Conservation (phyloP, 2,797 vertebrate genomes). For the Ataeniobius toweri region DNA sequence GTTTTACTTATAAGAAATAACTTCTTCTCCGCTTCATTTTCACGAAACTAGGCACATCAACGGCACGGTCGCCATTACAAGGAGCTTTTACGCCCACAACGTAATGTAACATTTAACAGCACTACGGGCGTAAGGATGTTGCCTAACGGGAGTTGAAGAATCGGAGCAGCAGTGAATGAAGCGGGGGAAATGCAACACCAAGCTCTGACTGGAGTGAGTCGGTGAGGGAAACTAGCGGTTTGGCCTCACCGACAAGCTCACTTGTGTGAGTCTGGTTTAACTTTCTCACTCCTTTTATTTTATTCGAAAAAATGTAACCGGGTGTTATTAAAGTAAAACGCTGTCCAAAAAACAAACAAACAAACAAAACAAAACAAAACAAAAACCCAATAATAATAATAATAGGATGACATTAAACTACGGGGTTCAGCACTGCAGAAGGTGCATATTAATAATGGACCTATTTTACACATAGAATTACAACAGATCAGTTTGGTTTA, state of each 20-base stretch:
- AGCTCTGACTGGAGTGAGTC: constrained; percentile 59
- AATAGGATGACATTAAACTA: background rate
- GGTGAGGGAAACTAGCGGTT: constrained; percentile 54
- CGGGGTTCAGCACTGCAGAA: constrained; percentile 67
- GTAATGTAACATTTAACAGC: constrained; percentile 61
- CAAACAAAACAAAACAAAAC: too few species aligned
- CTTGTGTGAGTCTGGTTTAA: constrained; percentile 26
- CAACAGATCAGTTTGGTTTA: background rate
- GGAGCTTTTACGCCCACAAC: constrained; percentile 73
- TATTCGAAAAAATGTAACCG: background rate
- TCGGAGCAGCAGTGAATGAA: constrained; percentile 42
- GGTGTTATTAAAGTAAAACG: background rate
- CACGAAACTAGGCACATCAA: constrained; percentile 80
- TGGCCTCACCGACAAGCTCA: constrained; percentile 25
- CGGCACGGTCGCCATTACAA: constrained; percentile 83
- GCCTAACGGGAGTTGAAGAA: constrained; percentile 61
- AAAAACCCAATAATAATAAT: background rate
- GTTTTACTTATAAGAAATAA: constrained; percentile 79
- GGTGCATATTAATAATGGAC: background rate
- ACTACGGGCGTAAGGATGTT: constrained; percentile 40
- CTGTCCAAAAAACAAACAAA: background rate
- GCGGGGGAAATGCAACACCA: constrained; percentile 50
- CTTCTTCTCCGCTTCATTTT: constrained; percentile 89
- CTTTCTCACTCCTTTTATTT: background rate
- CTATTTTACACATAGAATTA: background rate